A percentile compares a stretch with the other conserved stretches of the same genome.
phyloP scores from a whole-genome alignment of 37 sponge, comb jelly and placozoan genomes.

The Hormiphora californensis region DNA sequence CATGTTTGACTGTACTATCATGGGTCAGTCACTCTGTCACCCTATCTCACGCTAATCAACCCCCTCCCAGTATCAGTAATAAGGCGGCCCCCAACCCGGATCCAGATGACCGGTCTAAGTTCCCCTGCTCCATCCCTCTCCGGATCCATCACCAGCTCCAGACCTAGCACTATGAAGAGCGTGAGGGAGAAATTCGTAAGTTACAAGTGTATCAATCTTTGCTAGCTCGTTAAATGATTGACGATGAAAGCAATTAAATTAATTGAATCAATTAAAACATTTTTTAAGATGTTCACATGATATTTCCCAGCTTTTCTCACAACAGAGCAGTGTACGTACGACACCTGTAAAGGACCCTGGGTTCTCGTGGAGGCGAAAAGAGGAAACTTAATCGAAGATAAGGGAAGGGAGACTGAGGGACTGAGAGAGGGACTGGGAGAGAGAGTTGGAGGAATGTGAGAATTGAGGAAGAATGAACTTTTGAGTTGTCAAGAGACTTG shows the following conservation, averaged over 20 bases:
- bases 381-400: no score
- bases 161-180: conserved; percentile 25
- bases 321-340: not conserved
- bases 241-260: no score
- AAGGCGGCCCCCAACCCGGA: not conserved
- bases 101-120: conserved; percentile 44
- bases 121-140: not conserved
- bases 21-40: not conserved
- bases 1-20: not conserved
- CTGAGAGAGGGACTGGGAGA: not conserved
- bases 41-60: not conserved
- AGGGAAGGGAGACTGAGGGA: no score
- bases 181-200: conserved; percentile 52
- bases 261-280: no score
- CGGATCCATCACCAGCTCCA: no score
- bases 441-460: not conserved
- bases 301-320: conserved; percentile 12
- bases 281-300: not conserved
- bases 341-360: conserved; percentile 23
- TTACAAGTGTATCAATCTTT: not conserved
- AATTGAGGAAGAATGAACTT: no score
- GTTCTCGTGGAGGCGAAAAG: conserved; percentile 47
- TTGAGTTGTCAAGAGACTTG: no score
- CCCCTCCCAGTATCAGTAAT: not conserved
- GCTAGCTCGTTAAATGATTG: not conserved